Evolutionary conservation across 2,888 invertebrate species (phyloP).

Genomic region (Phortica magna): DNA sequence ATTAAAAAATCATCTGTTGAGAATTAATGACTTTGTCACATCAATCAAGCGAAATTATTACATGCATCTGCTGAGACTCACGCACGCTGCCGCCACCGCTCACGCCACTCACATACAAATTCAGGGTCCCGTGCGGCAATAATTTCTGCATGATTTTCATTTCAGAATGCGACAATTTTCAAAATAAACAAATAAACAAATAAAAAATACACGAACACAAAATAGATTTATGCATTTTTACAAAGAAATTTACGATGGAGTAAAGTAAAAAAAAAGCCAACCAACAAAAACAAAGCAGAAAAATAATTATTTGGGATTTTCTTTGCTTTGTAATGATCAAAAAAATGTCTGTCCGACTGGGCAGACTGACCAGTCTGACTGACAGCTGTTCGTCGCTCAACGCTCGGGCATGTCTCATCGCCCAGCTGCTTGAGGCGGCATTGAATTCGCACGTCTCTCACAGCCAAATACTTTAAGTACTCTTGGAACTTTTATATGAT

Average conservation of each 20-base stretch:
- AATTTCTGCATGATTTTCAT: constrained; percentile 29
- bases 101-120: no score
- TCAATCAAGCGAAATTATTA: constrained; percentile 71
- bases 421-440: background rate
- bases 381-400: background rate
- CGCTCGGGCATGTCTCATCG: background rate
- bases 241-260: constrained; percentile 67
- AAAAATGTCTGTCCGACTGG: background rate
- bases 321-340: background rate
- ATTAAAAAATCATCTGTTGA: constrained; percentile 29
- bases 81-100: background rate
- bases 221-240: constrained; percentile 65
- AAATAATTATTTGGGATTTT: background rate
- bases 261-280: constrained; percentile 46
- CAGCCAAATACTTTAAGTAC: background rate
- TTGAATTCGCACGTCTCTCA: background rate
- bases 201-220: constrained; percentile 50
- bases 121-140: background rate
- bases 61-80: constrained; percentile 4
- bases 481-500: constrained; percentile 8
- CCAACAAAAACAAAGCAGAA: no score
- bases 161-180: constrained; percentile 41
- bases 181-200: constrained; percentile 64
- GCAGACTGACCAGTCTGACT: background rate
- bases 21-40: constrained; percentile 73